Base-by-base conservation (phyloP, 2,888 invertebrate species). In the Watsonalla binaria region DNA sequence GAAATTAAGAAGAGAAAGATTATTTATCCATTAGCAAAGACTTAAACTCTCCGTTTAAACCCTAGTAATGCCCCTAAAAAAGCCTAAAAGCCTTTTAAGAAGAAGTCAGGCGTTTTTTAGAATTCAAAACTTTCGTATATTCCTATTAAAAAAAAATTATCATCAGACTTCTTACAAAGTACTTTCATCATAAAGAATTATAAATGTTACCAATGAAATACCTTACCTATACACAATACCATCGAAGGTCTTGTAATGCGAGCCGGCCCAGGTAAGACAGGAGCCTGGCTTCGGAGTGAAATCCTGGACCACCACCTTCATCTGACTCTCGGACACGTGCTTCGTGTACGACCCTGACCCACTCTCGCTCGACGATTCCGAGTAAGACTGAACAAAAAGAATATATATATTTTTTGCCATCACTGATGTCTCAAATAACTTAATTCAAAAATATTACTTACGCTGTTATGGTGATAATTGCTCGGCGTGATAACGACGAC, bases 221-320 rank as follows among this genome's bases (percentile, higher is more conserved):
- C 24, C 58, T 58, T 82, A 94, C 94, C 94, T 94, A 71, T 93
- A 94, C 49, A 96, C 92, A 67, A 93, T 92, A 6, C 96, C 96
- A 83, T 97, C 97, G 71, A 97, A 97, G 0, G 97, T 96, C 79
- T 96, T 95, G 68, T 94, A 94, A 81, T 97, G 96, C 13, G 92
- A 91, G 39, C 95, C 95, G 33, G 94, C 94, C 97, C 97, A 97
- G 2, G 94, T 93, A 54, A 95, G 92, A 69, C 97, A 97, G 9
- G 92, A 91, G 0, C 95, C 95, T 0, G 94, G 92, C 65, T 92
- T 92, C 0, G 95, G 94, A 7, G 82, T 81, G 34, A 82, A 52
- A 58, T 89, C 88, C 54, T 86, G 82, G 0, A 88, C 68, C 5
- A 89, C 72, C 5, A 87, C 63, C 6, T 76, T 72, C 2, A 72